Evolutionary conservation across 64 coral and sea anemone genomes (phyloP), one percentile per base, ranked within the genome.

Genomic region (Montipora sp.): DNA sequence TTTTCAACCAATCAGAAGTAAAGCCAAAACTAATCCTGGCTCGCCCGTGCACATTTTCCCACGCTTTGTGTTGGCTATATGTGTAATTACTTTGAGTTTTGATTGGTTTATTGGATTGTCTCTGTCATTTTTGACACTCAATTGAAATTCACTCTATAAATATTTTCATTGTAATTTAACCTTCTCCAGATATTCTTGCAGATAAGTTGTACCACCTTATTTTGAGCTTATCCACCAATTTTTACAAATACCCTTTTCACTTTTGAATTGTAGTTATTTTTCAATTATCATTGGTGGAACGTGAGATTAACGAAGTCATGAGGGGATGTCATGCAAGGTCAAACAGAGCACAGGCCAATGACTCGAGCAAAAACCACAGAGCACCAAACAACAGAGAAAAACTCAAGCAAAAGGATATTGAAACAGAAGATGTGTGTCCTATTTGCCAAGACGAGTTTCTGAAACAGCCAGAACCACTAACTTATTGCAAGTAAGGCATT

Each of bases 281-380:
- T 77, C 96, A 98, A 88, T 84, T 98, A 45, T 98, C 96, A 46
- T 43, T 98, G 66, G 96, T 98, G 73, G 96, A 98, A 73, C 83
- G 93, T n/a, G 96, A 98, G 89, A 98, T 95, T 13, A 98, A 98
- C 87, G 96, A 98, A 36, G 93, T 98, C 1, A 98, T 98, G 36
- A 66, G 87, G 67, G 96, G 96, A 75, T 90, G 95, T 57, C 21
- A 22, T 92, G 22, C 93, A 75, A 93, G 61, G 22, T 75, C 96
- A 81, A 75, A 60, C 78, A 71, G 73, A 70, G 12, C 77, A 70
- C 81, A 77, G 77, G 75, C 18, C 8, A 47, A 57, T 16, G 83
- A 90, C 22, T 75, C 68, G 75, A 80, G 47, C 5, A 72, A 66
- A 59, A 75, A 78, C 75, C 73, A 13, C 24, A 44, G 50, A n/a